A percentile compares a stretch with the other conserved stretches of the same genome.
These are phyloP conservation scores for Oncorhynchus gorbuscha DNA, from an alignment of 2,113 vertebrate genomes.

Conservation along the genomic window DNA sequence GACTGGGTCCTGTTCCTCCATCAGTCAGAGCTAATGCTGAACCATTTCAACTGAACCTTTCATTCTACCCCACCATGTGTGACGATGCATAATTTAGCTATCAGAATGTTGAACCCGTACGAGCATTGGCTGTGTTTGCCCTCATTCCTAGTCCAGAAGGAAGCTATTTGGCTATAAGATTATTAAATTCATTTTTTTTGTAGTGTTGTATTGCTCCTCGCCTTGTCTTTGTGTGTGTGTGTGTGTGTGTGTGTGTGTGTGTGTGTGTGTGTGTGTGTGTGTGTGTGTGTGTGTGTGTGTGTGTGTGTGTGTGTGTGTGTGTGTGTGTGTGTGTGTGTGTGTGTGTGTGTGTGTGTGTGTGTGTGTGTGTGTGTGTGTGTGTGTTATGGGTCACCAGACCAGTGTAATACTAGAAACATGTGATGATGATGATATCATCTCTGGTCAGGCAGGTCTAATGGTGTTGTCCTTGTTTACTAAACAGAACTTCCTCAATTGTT, in stretches of 20 bases:
- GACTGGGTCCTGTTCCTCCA: conserved; percentile 31
- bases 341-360: too few relatives aligned
- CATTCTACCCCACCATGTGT: conserved; percentile 68
- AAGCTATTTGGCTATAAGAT: conserved; percentile 38
- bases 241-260: too few relatives aligned
- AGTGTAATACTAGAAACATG: not conserved
- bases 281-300: too few relatives aligned
- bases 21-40: conserved; percentile 69
- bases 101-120: conserved; percentile 43
- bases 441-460: conserved; percentile 53
- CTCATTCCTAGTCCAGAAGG: conserved; percentile 59
- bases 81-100: conserved; percentile 76
- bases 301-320: too few relatives aligned
- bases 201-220: not conserved
- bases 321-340: too few relatives aligned
- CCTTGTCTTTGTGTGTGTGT: not conserved
- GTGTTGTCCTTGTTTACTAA: conserved; percentile 53
- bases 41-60: conserved; percentile 67
- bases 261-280: too few relatives aligned
- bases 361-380: not conserved
- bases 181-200: not conserved
- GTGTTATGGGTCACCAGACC: not conserved
- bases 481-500: conserved; percentile 45
- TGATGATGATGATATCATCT: conserved; percentile 37
- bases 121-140: conserved; percentile 59